Base-by-base conservation (phyloP, 2,797 vertebrate species). In the Synanceia verrucosa region DNA sequence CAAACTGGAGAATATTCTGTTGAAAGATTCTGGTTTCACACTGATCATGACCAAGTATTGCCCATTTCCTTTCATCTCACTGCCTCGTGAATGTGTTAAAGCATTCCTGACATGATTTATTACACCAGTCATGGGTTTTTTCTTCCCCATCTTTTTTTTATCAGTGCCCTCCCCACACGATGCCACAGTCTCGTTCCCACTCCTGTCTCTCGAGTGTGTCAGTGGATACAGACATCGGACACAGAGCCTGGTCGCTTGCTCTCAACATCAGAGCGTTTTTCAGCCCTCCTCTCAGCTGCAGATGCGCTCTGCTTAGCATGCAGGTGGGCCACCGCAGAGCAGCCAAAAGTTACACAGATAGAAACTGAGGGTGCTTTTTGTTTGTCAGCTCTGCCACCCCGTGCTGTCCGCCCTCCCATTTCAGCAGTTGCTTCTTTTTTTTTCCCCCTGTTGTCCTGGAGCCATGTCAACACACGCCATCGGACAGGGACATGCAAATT, bases 291-390 rank as follows among this genome's bases (percentile, higher is more conserved):
- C 66, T 70, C 76, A 47, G 72, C 72, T 61, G 76, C 58, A 7
- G 60, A 53, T 64, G 73, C 60, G 64, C 65, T 59, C 87, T 87
- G 88, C 70, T 91, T 87, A 65, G 78, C 80, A 91, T 92, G 70
- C 91, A 87, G 82, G 58, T 70, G 64, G 56, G 47, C 13, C 43
- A 78, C 51, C 14, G 21, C 79, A 21, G 55, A 70, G 73, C 63
- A 29, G 84, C 70, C 81, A 75, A 80, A 82, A 89, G 88, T 91
- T 89, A 78, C 85, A 69, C 74, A 80, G 86, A 79, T 70, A 69
- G 51, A 82, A 81, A 72, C 81, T 70, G 78, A 85, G 74, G 70
- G 60, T 6, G 8, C 57, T 70, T 77, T 87, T 72, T 87, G 69
- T 78, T 73, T 81, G 85, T 81, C 85, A 69, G 73, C 83, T 53